Evolutionary conservation across 2,113 vertebrate species (phyloP), one percentile per base, ranked within the genome.

Genomic region (Vicugna pacos): DNA sequence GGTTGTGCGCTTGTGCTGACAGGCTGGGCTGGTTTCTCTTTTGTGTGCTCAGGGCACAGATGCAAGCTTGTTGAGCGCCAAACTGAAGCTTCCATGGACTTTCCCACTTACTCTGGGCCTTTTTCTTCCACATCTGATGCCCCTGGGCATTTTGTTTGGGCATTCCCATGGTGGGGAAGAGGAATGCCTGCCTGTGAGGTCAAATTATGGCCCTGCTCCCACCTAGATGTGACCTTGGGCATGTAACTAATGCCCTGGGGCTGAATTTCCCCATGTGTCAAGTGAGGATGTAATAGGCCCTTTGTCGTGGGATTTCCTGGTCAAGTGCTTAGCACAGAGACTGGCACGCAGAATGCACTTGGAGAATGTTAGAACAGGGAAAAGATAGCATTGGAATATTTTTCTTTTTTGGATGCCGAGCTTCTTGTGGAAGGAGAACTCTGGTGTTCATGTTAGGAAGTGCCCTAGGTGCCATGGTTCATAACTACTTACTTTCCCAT

Each of bases 21-120:
- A 8, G 8, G 7, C 38, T 8, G 5, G n/a, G 17, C 24, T 2
- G n/a, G 42, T 24, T 54, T 19, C 48, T 67, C 46, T 16, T 58
- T 54, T 3, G 5, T 73, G 72, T 87, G 42, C 80, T 20, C 14
- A 24, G 32, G 26, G 60, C 28, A 7, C 60, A 50, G 70, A 69
- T 2, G 52, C 17, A 46, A 0, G 28, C 14, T 77, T 38, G 5
- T 8, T 9, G 19, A 42, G 76, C 28, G 9, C 38, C 0, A 1
- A 42, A 9, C 8, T 26, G 26, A 32, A 70, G 32, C 60, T 52
- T 46, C 48, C 56, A 3, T 2, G 28, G 32, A 3, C 32, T 58
- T 80, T 15, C 38, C 19, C 42, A 72, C 28, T 15, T 65, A 1
- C 32, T 30, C 16, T 12, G 17, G 58, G 56, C 58, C 52, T 91